Base-by-base conservation (phyloP, 1,140 invertebrate genomes). In the Holotrichia oblita region DNA sequence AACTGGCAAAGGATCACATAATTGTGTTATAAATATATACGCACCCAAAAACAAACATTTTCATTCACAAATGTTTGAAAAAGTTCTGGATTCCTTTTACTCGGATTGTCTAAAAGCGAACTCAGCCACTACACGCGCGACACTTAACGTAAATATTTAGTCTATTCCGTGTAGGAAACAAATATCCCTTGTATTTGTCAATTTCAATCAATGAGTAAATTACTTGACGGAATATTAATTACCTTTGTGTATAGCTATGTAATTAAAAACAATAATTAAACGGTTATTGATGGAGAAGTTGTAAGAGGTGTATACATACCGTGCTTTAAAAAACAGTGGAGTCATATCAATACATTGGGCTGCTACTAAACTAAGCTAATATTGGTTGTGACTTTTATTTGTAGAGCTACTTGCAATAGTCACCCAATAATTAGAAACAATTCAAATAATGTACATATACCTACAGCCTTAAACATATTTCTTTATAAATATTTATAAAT, bases 141-240 rank as follows among this genome's bases (percentile, higher is more conserved):
- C 61, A 69, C 12, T 69, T 69, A 69, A 69, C 61, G 61, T 69
- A 69, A 69, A 69, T 69, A 69, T 69, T 69, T 69, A 69, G 61
- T 69, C 61, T 69, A 34, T 34, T 14, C 20, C 17, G 12, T 10
- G 27, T 22, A 69, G 22, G 61, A 34, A 69, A 69, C 61, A 69
- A 69, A 69, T 69, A 69, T 69, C 61, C 22, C 61, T 69, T 69
- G 22, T 34, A 69, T 69, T 27, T 69, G 61, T 69, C 61, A 34
- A 69, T 69, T 69, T 69, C 61, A 10, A 27, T 34, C 20, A 69
- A 69, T 69, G 22, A 69, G 22, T 17, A 17, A 55, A 55, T 55
- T 55, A n/a, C 48, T 55, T 55, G 14, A 17, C 14, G 14, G 48
- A 55, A 55, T 17, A 55, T 55, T 55, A 55, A 55, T 55, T 55